These are phyloP conservation scores for Hypercompe scribonia DNA, from an alignment of 2,888 invertebrate genomes.

Conservation along the genomic window DNA sequence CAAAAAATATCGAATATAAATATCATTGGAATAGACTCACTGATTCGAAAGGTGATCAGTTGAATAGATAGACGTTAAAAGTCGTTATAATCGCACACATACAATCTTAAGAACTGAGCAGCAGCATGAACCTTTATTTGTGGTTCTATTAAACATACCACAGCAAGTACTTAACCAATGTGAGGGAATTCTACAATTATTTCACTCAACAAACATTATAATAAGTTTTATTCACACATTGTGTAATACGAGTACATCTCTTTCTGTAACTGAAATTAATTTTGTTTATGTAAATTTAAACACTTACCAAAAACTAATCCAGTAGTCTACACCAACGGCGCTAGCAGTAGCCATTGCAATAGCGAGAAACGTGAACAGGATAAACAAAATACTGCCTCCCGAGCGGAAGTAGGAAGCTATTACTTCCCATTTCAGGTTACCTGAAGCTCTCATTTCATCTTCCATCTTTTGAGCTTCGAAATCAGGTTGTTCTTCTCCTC, in stretches of 20 bases:
- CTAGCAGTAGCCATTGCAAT: slow-evolving; percentile 84
- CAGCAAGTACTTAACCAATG: no score
- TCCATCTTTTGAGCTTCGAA: slow-evolving; percentile 75
- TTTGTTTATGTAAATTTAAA: not conserved
- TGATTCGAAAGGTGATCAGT: no score
- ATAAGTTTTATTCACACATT: not conserved
- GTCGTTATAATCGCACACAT: not conserved
- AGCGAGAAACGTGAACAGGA: slow-evolving; percentile 64
- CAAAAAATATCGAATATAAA: no score
- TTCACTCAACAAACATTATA: not conserved
- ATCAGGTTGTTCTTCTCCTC: slow-evolving; percentile 65
- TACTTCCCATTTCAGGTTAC: slow-evolving; percentile 76
- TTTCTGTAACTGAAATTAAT: no score
- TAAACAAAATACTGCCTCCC: slow-evolving; percentile 70
- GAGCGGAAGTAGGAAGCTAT: slow-evolving; percentile 72
- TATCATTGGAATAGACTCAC: no score
- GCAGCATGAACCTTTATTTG: no score
- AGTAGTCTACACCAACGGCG: slow-evolving; percentile 90
- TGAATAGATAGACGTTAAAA: no score
- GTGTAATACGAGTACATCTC: no score
- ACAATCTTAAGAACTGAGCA: not conserved
- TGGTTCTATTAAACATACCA: no score
- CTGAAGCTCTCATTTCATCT: slow-evolving; percentile 76
- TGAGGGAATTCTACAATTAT: not conserved
- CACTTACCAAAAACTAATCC: slow-evolving; percentile 89